These are phyloP conservation scores for Euura lappo DNA, from an alignment of 1,140 invertebrate genomes.

Conservation along the genomic window DNA sequence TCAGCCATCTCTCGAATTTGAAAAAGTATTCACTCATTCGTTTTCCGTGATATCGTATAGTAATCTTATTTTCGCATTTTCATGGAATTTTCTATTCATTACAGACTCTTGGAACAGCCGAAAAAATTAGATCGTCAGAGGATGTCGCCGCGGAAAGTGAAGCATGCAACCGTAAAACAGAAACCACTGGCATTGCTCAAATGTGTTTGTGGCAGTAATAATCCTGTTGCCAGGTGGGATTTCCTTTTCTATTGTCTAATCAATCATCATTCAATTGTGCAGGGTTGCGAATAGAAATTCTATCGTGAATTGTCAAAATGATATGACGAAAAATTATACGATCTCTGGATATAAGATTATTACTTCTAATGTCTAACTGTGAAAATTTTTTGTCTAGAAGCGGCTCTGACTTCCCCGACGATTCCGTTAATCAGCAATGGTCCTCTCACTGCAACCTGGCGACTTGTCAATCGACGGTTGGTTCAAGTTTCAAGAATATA, in stretches of 20 bases:
- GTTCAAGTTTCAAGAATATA: slow-evolving; percentile 17
- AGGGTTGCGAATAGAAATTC: no score
- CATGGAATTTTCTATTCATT: slow-evolving; percentile 11
- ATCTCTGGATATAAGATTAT: no score
- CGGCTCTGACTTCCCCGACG: background rate
- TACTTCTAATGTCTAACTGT: no score
- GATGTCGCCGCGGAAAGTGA: slow-evolving; percentile 38
- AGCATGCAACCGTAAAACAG: slow-evolving; percentile 28
- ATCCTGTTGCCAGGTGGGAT: background rate
- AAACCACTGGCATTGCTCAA: slow-evolving; percentile 19
- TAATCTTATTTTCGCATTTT: slow-evolving; percentile 9
- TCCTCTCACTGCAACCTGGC: slow-evolving; percentile 56
- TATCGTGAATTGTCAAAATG: no score
- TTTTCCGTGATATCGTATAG: background rate
- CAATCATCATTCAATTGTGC: no score
- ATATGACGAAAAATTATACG: no score
- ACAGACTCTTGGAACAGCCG: slow-evolving; percentile 49
- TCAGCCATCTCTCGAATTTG: slow-evolving; percentile 59
- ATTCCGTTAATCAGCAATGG: slow-evolving; percentile 45
- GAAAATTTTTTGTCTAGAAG: background rate
- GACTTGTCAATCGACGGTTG: slow-evolving; percentile 27
- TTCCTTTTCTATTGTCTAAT: no score
- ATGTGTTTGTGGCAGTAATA: slow-evolving; percentile 18
- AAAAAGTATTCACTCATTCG: slow-evolving; percentile 47
- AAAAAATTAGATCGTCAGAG: slow-evolving; percentile 39